phyloP scores from a whole-genome alignment of 1,140 invertebrate species.

The Drosophila repletoides region DNA sequence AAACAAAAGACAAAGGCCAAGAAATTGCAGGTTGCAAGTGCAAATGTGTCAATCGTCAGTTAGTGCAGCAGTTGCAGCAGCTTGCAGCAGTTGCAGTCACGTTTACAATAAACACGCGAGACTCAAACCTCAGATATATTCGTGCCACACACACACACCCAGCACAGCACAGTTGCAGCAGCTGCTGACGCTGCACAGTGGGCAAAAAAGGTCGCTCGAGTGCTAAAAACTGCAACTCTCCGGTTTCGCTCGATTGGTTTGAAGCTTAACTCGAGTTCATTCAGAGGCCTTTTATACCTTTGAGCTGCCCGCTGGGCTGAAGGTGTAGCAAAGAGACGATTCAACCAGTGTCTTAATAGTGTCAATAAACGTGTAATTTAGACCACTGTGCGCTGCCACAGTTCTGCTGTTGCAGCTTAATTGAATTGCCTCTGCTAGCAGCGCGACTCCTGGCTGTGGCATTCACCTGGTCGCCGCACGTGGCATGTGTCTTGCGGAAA shows the following conservation, averaged over 20 bases:
- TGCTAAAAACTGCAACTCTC: too few relatives aligned
- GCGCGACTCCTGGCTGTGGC: not conserved
- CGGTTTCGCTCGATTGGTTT: too few relatives aligned
- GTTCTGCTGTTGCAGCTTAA: constrained; percentile 65
- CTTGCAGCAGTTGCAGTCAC: constrained; percentile 51
- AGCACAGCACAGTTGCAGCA: constrained; percentile 1
- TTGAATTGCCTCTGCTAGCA: constrained; percentile 66
- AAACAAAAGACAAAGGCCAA: constrained; percentile 36
- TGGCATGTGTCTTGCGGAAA: constrained; percentile 4
- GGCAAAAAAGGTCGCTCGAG: too few relatives aligned
- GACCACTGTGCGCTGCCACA: too few relatives aligned
- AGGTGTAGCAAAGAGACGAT: too few relatives aligned
- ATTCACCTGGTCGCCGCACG: not conserved
- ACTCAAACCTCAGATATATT: too few relatives aligned
- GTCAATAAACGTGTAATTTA: too few relatives aligned
- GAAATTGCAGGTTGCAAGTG: constrained; percentile 67
- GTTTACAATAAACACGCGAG: constrained; percentile 65
- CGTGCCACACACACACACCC: constrained; percentile 16
- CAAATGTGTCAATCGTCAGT: constrained; percentile 76
- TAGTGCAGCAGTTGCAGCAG: constrained; percentile 44
- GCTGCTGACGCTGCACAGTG: too few relatives aligned
- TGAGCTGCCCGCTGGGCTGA: too few relatives aligned
- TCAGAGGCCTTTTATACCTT: too few relatives aligned
- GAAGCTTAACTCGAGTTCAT: too few relatives aligned
- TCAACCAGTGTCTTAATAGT: too few relatives aligned